These are phyloP conservation scores for Neolamprologus longior DNA, from an alignment of 2,113 vertebrate genomes.

Conservation along the genomic window DNA sequence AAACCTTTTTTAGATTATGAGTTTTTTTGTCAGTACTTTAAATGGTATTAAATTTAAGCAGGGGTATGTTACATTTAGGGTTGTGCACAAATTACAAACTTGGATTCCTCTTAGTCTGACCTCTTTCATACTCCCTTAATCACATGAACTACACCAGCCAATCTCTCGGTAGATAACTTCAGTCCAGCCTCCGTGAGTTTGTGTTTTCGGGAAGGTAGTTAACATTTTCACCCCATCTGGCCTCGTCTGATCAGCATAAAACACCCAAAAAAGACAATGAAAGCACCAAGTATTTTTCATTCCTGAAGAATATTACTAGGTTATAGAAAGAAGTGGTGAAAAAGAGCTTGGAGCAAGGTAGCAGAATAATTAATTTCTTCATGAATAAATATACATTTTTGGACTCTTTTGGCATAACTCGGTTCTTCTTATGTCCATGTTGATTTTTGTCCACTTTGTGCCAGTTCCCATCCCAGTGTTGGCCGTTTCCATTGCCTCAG, in stretches of 20 bases:
- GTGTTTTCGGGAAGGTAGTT: neutral
- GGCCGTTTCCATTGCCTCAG: conserved; percentile 57
- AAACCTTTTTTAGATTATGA: neutral
- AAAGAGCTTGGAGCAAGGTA: neutral
- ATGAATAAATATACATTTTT: neutral
- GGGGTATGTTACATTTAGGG: neutral
- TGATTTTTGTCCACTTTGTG: neutral
- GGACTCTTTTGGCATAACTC: neutral
- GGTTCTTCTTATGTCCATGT: neutral
- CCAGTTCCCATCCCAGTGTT: neutral
- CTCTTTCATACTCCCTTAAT: neutral
- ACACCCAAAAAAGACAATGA: neutral
- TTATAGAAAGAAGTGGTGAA: neutral
- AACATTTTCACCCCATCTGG: neutral
- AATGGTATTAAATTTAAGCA: neutral
- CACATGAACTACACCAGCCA: neutral
- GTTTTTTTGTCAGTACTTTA: neutral
- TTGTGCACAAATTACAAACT: neutral
- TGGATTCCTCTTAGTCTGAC: neutral
- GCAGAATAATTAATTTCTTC: neutral
- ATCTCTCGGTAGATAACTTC: neutral
- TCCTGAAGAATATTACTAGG: neutral
- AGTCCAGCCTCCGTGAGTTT: neutral
- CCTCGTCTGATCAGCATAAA: neutral
- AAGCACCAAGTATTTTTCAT: neutral